phyloP scores from a whole-genome alignment of 1,140 invertebrate species.

The Schlechtendalia chinensis region DNA sequence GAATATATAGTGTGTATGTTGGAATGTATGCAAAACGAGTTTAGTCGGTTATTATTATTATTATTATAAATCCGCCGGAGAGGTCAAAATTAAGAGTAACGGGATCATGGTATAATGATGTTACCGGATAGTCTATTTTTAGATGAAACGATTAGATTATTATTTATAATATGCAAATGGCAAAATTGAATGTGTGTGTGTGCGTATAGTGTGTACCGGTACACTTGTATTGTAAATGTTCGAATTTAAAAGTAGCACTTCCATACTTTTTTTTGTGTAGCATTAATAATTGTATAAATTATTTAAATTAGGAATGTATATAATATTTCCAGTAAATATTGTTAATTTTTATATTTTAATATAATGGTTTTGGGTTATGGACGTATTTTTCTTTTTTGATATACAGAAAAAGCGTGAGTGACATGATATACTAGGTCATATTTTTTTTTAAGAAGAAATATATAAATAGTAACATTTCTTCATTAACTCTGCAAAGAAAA shows the following conservation, averaged over 20 bases:
- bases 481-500: no score
- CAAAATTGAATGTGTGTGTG: neutral
- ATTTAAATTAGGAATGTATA: no score
- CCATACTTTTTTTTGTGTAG: neutral
- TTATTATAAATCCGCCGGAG: conserved; percentile 7
- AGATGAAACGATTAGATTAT: neutral
- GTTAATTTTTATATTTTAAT: no score
- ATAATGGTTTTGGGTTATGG: no score
- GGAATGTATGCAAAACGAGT: conserved; percentile 32
- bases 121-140: conserved; percentile 21
- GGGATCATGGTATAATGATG: conserved; percentile 17
- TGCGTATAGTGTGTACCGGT: neutral
- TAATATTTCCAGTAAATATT: no score
- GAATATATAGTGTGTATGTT: neutral
- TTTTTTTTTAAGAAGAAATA: no score
- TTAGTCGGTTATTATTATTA: conserved; percentile 16
- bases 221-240: neutral
- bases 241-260: neutral
- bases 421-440: no score
- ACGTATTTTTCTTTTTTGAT: no score
- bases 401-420: no score
- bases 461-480: no score
- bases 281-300: no score
- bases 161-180: conserved; percentile 8
- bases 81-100: conserved; percentile 46